phyloP scores from a whole-genome alignment of 2,797 vertebrate species.

The Tragopan temminckii region DNA sequence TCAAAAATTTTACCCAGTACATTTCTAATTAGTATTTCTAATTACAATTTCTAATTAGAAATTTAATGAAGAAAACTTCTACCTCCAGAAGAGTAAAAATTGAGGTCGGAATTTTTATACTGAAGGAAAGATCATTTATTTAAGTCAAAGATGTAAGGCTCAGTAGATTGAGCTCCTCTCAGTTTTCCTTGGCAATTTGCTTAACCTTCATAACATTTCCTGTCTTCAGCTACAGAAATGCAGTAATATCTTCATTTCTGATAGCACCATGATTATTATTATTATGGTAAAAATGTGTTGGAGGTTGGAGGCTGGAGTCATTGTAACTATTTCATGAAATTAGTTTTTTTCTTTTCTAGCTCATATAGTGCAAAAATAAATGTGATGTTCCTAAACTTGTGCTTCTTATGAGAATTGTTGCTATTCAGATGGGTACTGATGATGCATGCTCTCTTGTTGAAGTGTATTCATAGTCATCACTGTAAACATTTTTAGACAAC shows the following conservation, averaged over 20 bases:
- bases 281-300: neutral
- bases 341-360: neutral
- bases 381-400: neutral
- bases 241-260: neutral
- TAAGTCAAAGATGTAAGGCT: neutral
- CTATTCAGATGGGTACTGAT: neutral
- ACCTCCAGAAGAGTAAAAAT: neutral
- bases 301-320: neutral
- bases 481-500: neutral
- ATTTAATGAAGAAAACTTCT: neutral
- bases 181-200: neutral
- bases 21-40: neutral
- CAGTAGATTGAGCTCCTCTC: neutral
- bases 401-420: neutral
- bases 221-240: neutral
- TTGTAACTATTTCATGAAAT: neutral
- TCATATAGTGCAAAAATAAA: neutral
- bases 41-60: neutral
- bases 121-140: neutral
- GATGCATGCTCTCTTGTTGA: neutral
- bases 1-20: neutral
- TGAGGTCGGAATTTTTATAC: neutral
- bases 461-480: neutral
- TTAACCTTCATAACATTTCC: neutral
- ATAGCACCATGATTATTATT: neutral